phyloP scores from a whole-genome alignment of 2,113 vertebrate species.

The Hyperopisus bebe region DNA sequence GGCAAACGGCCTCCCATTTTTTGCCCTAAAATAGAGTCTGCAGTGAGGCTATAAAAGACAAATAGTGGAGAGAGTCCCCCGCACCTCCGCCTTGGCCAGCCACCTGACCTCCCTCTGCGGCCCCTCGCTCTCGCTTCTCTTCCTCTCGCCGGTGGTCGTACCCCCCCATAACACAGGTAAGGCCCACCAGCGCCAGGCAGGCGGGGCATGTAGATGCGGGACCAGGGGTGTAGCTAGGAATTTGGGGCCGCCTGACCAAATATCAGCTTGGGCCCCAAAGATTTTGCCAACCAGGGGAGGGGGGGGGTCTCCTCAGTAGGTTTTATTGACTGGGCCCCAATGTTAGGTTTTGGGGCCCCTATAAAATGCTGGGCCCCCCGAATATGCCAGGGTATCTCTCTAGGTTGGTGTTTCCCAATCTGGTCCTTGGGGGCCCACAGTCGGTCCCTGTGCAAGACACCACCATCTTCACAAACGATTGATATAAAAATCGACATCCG shows the following conservation, averaged over 20 bases:
- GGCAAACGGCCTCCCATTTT: not conserved
- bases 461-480: not conserved
- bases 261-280: not conserved
- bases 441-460: too few relatives aligned
- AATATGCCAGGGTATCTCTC: not conserved
- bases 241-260: not conserved
- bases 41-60: constrained; percentile 36
- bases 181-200: not conserved
- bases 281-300: not conserved
- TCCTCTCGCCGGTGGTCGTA: not conserved
- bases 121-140: constrained; percentile 24
- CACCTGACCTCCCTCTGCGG: not conserved
- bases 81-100: constrained; percentile 26
- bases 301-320: not conserved
- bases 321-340: not conserved
- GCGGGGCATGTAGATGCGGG: not conserved
- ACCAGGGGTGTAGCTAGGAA: not conserved
- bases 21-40: constrained; percentile 37
- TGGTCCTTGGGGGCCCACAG: too few relatives aligned
- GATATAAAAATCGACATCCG: not conserved
- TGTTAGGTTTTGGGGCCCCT: not conserved
- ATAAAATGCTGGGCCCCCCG: not conserved
- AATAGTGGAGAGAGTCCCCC: constrained; percentile 1
- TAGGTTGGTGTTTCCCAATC: too few relatives aligned
- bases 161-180: constrained; percentile 15